Base-by-base conservation (phyloP, 2,797 vertebrate species). In the Ctenopoma kingsleyae region DNA sequence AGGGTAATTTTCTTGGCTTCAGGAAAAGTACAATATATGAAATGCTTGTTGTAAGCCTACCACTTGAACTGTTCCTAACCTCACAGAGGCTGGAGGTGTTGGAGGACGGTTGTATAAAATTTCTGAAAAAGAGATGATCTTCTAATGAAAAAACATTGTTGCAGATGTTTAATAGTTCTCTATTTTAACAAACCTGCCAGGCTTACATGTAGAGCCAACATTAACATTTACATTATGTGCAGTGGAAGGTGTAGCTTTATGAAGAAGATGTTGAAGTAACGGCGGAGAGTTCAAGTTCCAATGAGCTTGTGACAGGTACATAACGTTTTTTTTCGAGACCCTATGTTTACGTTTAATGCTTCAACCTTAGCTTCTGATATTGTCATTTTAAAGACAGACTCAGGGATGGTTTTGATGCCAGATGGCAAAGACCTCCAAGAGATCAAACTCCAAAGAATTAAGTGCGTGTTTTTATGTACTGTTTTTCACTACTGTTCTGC, bases 401-500 rank as follows among this genome's bases (percentile, higher is more conserved):
- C 8, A 3, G n/a, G 49, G 5, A 57, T 36, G 3, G 50, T 55
- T 57, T 17, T 56, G 27, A 63, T 44, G 23, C 19, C 46, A 52
- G 32, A 58, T 50, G 40, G 13, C 17, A 40, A 19, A 44, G 25
- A 58, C 27, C 27, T 25, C 20, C 40, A 41, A 57, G 20, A 67
- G n/a, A 52, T 16, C 36, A 58, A 49, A 12, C 27, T 67, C 67
- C 40, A 12, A 38, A 75, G 63, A 25, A 19, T 4, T 1, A 1
- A n/a, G 11, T 32, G 10, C 9, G 47, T 46, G 46, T 22, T 3
- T 50, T 58, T 19, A 8, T 44, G 35, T 17, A 8, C n/a, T 46
- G 44, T 17, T 8, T 13, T n/a, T 3, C 11, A 5, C 11, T n/a
- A 27, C 41, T 19, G 43, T 13, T 25, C 11, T 19, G 27, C 27